A percentile compares a stretch with the other conserved stretches of the same genome.
Conservation (phyloP, 2,888 invertebrate genomes). For the Diplazon laetatorius region DNA sequence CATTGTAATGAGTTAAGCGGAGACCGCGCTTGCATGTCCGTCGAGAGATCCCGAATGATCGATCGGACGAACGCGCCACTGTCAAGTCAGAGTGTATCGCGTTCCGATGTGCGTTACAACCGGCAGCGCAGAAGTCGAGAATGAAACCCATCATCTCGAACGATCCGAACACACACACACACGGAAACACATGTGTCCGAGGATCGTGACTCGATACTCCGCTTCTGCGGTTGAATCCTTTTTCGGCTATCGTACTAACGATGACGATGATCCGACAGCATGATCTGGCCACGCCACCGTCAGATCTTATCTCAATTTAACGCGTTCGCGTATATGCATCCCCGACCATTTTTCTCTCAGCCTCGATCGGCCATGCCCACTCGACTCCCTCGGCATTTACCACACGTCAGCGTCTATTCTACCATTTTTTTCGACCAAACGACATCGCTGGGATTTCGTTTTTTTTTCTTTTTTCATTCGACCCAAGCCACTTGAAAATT, state of each 20-base stretch:
- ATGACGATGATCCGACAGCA: constrained; percentile 78
- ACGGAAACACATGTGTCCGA: constrained; percentile 30
- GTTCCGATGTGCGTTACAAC: constrained; percentile 33
- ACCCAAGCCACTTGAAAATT: not conserved
- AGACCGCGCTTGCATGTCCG: constrained; percentile 35
- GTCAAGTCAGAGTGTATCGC: constrained; percentile 65
- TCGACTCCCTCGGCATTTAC: not conserved
- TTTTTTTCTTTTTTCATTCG: constrained; percentile 8
- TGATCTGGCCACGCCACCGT: constrained; percentile 50
- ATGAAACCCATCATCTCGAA: constrained; percentile 28
- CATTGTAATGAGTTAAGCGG: constrained; percentile 22
- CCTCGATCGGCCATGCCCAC: not conserved
- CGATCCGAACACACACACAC: constrained; percentile 43
- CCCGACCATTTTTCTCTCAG: constrained; percentile 33
- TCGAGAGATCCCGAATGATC: constrained; percentile 75
- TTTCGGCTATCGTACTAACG: constrained; percentile 67
- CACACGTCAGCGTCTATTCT: constrained; percentile 5
- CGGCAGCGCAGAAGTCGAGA: constrained; percentile 44
- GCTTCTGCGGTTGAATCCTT: constrained; percentile 50
- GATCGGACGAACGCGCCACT: constrained; percentile 77
- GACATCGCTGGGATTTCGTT: not conserved
- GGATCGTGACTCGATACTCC: constrained; percentile 61
- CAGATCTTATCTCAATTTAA: constrained; percentile 66
- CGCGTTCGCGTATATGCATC: constrained; percentile 67
- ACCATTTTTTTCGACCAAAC: not conserved